Evolutionary conservation across 2,888 invertebrate species (phyloP), one percentile per base, ranked within the genome.

Genomic region (Polyploca ridens): DNA sequence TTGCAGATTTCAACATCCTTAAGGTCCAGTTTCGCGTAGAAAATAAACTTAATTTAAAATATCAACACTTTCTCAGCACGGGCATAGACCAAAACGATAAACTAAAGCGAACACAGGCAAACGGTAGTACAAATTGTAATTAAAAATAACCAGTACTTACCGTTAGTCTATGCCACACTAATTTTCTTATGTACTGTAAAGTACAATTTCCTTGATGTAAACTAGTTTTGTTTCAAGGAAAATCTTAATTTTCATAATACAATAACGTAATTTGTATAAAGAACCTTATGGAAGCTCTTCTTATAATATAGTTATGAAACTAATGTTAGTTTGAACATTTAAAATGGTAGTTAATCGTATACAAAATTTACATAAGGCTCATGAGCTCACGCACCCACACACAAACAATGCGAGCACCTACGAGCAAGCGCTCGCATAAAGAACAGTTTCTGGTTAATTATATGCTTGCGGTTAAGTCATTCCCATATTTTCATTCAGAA

Each of bases 401-500:
- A 13, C 13, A 41, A 3, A 41, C 41, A 41, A 41, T 13, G 41
- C 13, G 13, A 41, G 3, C 13, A 41, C 41, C 41, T 41, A 38
- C 38, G 38, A 41, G 41, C 41, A 13, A 13, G 3, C 13, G 41
- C 8, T 41, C 13, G 13, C 13, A 41, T 41, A 41, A 41, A 41
- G 13, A 13, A 41, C 41, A 3, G 13, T 13, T 41, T 41, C 41
- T 41, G 11, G 41, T 41, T 3, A 35, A 41, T 41, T 10, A 38
- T 38, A 38, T 10, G 38, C 38, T 44, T 3, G 14, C 44, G 44
- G 44, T 14, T 68, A 69, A 62, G 63, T 58, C 59, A 58, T 67
- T 16, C 59, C 68, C 69, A 67, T 63, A 65, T 73, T 75, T 73
- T 70, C 65, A 70, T 72, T 67, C 64, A 44, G 60, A 71, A 71